Base-by-base conservation (phyloP, 2,888 invertebrate genomes). In the Augiades crinisus region DNA sequence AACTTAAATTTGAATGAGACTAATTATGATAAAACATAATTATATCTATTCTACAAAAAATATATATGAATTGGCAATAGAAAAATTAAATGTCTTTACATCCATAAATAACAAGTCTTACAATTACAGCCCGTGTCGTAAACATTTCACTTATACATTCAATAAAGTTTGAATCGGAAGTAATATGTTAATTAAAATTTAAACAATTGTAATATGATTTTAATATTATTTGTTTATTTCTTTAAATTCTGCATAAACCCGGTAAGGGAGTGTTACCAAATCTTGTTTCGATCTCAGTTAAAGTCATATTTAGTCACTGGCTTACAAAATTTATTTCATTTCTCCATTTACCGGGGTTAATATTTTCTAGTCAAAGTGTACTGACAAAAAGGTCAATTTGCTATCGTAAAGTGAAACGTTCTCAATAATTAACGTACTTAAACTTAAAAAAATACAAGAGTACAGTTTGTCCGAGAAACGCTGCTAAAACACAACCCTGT, bases 61-160 rank as follows among this genome's bases (percentile, higher is more conserved):
- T 63, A 12, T 14, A 44, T 33, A 52, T 31, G 38, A 47, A 31
- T 21, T 51, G 14, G 38, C 27, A 47, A 33, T 40, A 51, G 43
- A 54, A 44, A 43, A 43, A 40, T 43, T 45, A 54, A 51, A 46
- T 45, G 34, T 50, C 45, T 40, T 38, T 41, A 31, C 10, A 10
- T 38, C 5, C 31, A 44, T 45, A 19, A 36, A 27, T 27, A 78
- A 80, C 73, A 81, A 81, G 81, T 82, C 81, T 82, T 78, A 74
- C 61, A 58, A 58, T 69, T 75, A 82, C 79, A 83, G 80, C 82
- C 82, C 72, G 49, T 50, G 34, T 27, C 41, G 14, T 17, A 19
- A 50, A 50, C 49, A 41, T 50, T 50, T 43, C 43, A 50, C 49
- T 43, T 27, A 8, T 36, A 17, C 10, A 10, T 27, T 27, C 10